Evolutionary conservation across 2,113 vertebrate species (phyloP).

Genomic region (Morone chrysops): DNA sequence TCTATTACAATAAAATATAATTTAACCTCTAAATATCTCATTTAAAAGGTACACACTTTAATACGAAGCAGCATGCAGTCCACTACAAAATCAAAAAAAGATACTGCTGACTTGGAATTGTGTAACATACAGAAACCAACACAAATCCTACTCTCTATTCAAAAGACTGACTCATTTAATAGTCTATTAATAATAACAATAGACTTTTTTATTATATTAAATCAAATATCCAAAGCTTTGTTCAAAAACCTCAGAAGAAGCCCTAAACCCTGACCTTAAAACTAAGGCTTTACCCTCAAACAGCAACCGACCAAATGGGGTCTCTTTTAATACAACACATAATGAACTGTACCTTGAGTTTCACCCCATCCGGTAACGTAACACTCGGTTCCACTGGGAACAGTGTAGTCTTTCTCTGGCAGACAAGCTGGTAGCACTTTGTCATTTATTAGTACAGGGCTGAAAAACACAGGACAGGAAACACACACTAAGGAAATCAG

Average conservation of each 20-base stretch:
- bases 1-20: too few species aligned
- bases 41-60: neutral
- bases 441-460: conserved; percentile 88
- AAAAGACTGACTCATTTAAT: too few species aligned
- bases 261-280: neutral
- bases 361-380: conserved; percentile 97
- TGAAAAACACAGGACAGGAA: conserved; percentile 70
- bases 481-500: neutral
- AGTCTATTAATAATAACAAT: too few species aligned
- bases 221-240: too few species aligned
- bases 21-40: neutral
- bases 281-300: neutral
- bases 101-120: neutral
- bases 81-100: neutral
- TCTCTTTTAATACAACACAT: neutral
- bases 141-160: too few species aligned
- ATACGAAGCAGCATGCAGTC: neutral
- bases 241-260: too few species aligned
- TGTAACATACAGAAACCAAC: too few species aligned
- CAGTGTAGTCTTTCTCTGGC: conserved; percentile 86
- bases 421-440: conserved; percentile 90
- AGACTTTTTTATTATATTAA: too few species aligned
- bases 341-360: conserved; percentile 85
- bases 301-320: neutral
- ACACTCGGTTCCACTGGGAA: conserved; percentile 89